phyloP scores from a whole-genome alignment of 2,113 vertebrate genomes.

The Tretioscincus oriximinensis region DNA sequence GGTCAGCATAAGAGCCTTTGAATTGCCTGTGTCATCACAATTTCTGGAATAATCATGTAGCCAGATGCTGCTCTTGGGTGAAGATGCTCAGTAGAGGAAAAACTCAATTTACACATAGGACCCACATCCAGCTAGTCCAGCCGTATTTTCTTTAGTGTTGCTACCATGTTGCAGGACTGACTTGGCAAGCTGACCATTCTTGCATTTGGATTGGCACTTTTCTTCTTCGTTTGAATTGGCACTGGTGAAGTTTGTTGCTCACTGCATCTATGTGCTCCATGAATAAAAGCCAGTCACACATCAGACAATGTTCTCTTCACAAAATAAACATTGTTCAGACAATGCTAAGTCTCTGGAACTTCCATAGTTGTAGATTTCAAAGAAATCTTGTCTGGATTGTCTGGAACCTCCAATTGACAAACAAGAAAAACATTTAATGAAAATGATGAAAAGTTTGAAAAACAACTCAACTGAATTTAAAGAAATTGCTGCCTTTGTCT shows the following conservation, averaged over 20 bases:
- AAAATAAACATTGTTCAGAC: background rate
- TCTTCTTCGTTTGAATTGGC: background rate
- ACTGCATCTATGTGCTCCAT: background rate
- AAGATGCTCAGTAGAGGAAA: background rate
- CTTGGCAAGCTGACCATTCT: background rate
- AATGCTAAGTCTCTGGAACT: background rate
- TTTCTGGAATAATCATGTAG: conserved; percentile 43
- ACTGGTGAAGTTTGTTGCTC: conserved; percentile 15
- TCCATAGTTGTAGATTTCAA: background rate
- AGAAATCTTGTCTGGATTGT: too few species aligned
- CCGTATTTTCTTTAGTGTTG: background rate
- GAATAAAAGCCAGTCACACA: background rate
- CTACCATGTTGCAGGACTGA: background rate
- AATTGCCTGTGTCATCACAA: conserved; percentile 32
- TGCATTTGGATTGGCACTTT: background rate
- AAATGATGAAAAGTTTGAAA: background rate
- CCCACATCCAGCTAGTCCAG: background rate
- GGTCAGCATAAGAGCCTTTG: conserved; percentile 20
- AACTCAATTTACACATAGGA: conserved; percentile 27
- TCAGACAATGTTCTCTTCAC: background rate
- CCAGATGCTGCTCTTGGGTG: conserved; percentile 32
- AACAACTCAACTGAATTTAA: background rate
- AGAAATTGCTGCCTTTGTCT: too few species aligned
- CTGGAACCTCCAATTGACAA: background rate
- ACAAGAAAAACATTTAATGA: background rate